A percentile compares a stretch with the other conserved stretches of the same genome.
These are phyloP conservation scores for Meles meles DNA, from an alignment of 2,113 vertebrate species.

Conservation along the genomic window DNA sequence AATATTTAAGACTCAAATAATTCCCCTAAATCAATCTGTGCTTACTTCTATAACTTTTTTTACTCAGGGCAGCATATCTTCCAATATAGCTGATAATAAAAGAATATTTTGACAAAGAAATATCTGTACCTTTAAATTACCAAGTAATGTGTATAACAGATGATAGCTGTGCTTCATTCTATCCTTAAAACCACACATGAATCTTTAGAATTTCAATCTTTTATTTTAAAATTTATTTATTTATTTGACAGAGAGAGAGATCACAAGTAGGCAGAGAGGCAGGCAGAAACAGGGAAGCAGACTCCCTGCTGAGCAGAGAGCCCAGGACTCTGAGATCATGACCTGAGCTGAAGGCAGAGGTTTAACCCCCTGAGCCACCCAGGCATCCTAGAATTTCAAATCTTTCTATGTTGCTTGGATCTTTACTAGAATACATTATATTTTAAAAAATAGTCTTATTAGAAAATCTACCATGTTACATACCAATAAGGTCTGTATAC, in stretches of 20 bases:
- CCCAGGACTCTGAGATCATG: too few relatives aligned
- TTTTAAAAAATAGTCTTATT: not conserved
- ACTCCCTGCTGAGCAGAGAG: too few relatives aligned
- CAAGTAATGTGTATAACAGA: not conserved
- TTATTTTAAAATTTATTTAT: not conserved
- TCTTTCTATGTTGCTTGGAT: not conserved
- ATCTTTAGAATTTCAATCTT: not conserved
- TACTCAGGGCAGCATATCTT: not conserved
- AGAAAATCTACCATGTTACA: not conserved
- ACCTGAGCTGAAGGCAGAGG: too few relatives aligned
- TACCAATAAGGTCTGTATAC: not conserved
- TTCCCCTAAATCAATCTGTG: not conserved
- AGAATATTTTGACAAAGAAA: not conserved
- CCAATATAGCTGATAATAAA: not conserved
- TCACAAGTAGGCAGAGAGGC: too few relatives aligned
- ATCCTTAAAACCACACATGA: not conserved
- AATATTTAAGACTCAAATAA: not conserved
- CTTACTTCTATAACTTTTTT: not conserved
- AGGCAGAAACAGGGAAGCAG: too few relatives aligned
- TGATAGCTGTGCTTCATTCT: not conserved
- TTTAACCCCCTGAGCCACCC: too few relatives aligned
- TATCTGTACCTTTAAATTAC: not conserved
- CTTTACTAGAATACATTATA: not conserved
- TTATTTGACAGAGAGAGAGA: too few relatives aligned
- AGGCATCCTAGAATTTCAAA: not conserved